Percentiles rank a stretch among this genome's conserved stretches.
Conservation (phyloP, 2,113 vertebrate genomes). For the Microtus oregoni region DNA sequence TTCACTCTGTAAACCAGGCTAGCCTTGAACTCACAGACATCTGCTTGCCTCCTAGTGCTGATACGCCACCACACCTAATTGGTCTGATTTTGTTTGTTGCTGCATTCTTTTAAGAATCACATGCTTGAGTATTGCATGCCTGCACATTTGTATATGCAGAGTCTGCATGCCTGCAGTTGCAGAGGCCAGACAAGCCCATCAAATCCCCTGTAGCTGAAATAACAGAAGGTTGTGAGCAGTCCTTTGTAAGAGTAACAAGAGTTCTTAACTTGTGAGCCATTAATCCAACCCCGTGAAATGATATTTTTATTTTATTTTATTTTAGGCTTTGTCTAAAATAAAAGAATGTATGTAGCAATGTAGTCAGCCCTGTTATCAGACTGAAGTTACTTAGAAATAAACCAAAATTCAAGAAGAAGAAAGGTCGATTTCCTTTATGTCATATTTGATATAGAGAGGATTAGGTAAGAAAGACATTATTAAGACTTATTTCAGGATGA, state of each 20-base stretch:
- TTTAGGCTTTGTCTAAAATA: background rate
- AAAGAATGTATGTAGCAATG: background rate
- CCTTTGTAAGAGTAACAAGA: background rate
- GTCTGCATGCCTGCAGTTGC: background rate
- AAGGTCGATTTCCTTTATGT: background rate
- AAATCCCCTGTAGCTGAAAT: background rate
- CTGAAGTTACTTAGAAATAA: background rate
- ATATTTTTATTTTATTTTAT: background rate
- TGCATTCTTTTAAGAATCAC: background rate
- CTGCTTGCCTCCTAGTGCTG: background rate
- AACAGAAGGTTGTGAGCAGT: background rate
- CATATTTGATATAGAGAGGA: conserved; percentile 14
- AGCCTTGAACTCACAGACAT: background rate
- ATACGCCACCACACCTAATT: background rate
- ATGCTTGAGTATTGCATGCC: background rate
- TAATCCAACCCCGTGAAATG: background rate
- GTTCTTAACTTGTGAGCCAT: background rate
- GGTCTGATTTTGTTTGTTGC: background rate
- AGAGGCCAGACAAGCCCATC: background rate
- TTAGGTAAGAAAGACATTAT: background rate
- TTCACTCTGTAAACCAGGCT: background rate
- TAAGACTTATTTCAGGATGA: background rate
- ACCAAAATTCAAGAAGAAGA: background rate
- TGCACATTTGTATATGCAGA: background rate
- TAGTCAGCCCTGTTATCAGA: conserved; percentile 13